Evolutionary conservation across 2,113 vertebrate genomes (phyloP).

Genomic region (Sisor rabdophorus): DNA sequence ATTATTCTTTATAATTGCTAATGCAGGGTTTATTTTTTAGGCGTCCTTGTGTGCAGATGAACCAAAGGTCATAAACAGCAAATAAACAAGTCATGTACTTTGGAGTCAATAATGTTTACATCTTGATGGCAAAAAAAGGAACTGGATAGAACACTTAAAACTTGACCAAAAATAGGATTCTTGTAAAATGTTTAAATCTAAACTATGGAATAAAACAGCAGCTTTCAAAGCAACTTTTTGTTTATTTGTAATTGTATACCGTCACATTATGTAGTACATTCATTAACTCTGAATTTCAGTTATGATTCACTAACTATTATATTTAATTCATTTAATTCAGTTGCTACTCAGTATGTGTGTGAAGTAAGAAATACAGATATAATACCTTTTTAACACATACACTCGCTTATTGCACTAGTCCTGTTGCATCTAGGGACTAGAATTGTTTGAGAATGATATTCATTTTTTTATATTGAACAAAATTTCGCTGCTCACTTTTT

Average conservation of each 20-base stretch:
- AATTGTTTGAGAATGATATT: no score
- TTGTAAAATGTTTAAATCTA: background rate
- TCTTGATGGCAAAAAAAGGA: slow-evolving; percentile 13
- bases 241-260: background rate
- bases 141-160: slow-evolving; percentile 23
- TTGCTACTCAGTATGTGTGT: no score
- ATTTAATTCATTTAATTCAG: no score
- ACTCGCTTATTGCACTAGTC: no score
- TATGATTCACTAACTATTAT: no score
- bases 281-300: no score
- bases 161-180: slow-evolving; percentile 10
- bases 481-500: no score
- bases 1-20: background rate
- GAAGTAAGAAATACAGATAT: no score
- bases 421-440: no score
- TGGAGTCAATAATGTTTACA: slow-evolving; percentile 24
- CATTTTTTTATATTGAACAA: no score
- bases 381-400: no score
- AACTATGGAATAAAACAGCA: slow-evolving; percentile 18
- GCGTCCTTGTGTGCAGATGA: background rate
- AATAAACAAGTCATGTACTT: slow-evolving; percentile 13
- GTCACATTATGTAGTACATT: no score
- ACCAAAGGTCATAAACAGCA: slow-evolving; percentile 18
- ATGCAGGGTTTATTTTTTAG: background rate
- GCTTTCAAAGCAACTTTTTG: background rate